phyloP scores from a whole-genome alignment of 2,113 vertebrate genomes.

The Tachysurus vachellii region DNA sequence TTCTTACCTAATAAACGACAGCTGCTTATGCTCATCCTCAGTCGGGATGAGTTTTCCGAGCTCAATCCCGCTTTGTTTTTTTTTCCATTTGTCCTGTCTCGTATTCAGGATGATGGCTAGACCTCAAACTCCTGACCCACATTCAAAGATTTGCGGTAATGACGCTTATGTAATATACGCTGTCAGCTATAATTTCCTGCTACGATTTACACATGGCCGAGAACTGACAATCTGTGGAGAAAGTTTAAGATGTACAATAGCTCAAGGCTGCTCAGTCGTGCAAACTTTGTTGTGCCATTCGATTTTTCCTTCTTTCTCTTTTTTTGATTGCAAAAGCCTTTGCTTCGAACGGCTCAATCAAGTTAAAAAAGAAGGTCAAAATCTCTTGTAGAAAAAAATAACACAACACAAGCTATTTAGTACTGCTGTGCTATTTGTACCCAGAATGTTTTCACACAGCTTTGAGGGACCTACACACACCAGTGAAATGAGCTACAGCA shows the following conservation, averaged over 20 bases:
- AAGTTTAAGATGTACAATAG: background rate
- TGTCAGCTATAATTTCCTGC: slow-evolving; percentile 18
- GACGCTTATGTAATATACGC: background rate
- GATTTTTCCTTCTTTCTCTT: no score
- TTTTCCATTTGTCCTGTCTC: background rate
- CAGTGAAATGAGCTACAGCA: background rate
- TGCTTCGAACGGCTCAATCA: background rate
- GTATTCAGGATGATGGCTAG: slow-evolving; percentile 2
- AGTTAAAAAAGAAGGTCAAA: background rate
- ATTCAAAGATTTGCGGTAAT: slow-evolving; percentile 16
- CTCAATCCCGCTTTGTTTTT: background rate
- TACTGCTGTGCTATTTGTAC: background rate
- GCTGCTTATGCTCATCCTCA: slow-evolving; percentile 20
- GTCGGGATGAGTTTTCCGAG: background rate
- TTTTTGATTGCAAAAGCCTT: background rate
- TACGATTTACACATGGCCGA: background rate
- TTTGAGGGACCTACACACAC: background rate
- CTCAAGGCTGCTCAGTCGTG: background rate
- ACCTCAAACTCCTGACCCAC: slow-evolving; percentile 40
- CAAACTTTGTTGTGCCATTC: background rate
- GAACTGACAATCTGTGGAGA: background rate
- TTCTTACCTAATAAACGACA: slow-evolving; percentile 40
- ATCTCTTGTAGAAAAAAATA: background rate
- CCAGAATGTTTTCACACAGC: background rate
- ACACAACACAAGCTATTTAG: background rate